These are phyloP conservation scores for Carassius gibelio DNA, from an alignment of 2,113 vertebrate genomes.

Conservation along the genomic window DNA sequence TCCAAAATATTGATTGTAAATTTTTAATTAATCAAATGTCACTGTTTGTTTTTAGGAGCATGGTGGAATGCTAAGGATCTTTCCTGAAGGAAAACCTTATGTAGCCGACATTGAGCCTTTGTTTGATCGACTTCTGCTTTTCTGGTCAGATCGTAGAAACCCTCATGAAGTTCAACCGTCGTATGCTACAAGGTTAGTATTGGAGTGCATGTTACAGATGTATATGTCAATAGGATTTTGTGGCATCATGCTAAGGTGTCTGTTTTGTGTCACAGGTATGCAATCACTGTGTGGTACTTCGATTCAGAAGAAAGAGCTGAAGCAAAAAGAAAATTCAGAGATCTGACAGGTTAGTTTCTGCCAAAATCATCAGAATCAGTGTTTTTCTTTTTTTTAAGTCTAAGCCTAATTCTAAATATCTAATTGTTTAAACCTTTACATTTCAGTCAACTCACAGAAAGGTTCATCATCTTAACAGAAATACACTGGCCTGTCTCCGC, in stretches of 20 bases:
- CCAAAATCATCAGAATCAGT: not conserved
- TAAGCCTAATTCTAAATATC: not conserved
- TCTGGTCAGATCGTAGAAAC: conserved; percentile 96
- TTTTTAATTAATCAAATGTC: not conserved
- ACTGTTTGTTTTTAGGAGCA: conserved; percentile 77
- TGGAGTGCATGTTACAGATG: not conserved
- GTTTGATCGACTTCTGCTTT: conserved; percentile 92
- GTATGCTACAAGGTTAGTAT: conserved; percentile 66
- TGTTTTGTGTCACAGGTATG: conserved; percentile 81
- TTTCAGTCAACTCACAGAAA: conserved; percentile 56
- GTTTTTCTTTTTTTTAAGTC: not conserved
- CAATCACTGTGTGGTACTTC: conserved; percentile 97
- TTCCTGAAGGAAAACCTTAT: conserved; percentile 88
- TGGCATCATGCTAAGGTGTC: not conserved
- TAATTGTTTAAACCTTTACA: conserved; percentile 16
- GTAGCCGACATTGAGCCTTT: conserved; percentile 89
- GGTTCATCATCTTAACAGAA: conserved; percentile 34
- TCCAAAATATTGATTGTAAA: not conserved
- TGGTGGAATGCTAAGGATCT: conserved; percentile 90
- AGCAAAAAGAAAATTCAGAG: conserved; percentile 91
- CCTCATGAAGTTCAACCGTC: conserved; percentile 95
- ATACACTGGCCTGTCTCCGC: not conserved
- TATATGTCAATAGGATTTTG: too few species aligned
- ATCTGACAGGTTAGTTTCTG: conserved; percentile 77
- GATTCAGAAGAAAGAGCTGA: conserved; percentile 92